Evolutionary conservation across 2,888 invertebrate species (phyloP).

Genomic region (Romanomermis culicivorax): DNA sequence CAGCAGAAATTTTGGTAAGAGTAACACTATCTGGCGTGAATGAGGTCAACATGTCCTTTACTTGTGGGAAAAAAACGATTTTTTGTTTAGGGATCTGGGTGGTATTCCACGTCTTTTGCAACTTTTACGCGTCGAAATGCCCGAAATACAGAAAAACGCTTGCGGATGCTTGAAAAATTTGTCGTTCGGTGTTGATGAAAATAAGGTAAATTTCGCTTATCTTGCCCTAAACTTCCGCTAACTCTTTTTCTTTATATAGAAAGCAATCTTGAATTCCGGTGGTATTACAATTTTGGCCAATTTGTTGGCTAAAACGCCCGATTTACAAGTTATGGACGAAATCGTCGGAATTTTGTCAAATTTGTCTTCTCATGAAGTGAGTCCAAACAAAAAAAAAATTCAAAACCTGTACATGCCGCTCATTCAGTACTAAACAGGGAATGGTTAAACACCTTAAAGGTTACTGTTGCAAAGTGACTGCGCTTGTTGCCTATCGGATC

Average conservation of each 20-base stretch:
- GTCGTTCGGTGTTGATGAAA: constrained; percentile 88
- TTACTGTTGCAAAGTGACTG: too few relatives aligned
- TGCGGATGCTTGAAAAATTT: constrained; percentile 89
- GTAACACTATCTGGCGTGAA: too few relatives aligned
- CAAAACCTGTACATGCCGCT: too few relatives aligned
- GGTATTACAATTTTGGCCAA: constrained; percentile 76
- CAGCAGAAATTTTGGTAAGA: too few relatives aligned
- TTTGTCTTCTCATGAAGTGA: constrained; percentile 78
- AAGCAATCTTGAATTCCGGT: constrained; percentile 75
- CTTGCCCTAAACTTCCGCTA: neutral
- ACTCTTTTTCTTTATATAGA: constrained; percentile 26
- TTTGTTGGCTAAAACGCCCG: constrained; percentile 60
- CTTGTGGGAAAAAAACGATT: too few relatives aligned
- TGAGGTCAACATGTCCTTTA: too few relatives aligned
- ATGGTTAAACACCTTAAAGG: too few relatives aligned
- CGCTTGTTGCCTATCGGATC: too few relatives aligned
- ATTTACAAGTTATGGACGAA: constrained; percentile 65
- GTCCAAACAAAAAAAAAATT: too few relatives aligned
- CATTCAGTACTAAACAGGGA: too few relatives aligned
- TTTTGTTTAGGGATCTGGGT: constrained; percentile 48
- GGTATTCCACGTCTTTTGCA: constrained; percentile 85
- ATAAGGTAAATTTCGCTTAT: constrained; percentile 41
- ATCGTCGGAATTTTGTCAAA: constrained; percentile 94
- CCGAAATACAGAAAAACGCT: constrained; percentile 86
- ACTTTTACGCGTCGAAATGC: constrained; percentile 60